Evolutionary conservation across 2,113 vertebrate genomes (phyloP).

Genomic region (Notiomystis cincta): DNA sequence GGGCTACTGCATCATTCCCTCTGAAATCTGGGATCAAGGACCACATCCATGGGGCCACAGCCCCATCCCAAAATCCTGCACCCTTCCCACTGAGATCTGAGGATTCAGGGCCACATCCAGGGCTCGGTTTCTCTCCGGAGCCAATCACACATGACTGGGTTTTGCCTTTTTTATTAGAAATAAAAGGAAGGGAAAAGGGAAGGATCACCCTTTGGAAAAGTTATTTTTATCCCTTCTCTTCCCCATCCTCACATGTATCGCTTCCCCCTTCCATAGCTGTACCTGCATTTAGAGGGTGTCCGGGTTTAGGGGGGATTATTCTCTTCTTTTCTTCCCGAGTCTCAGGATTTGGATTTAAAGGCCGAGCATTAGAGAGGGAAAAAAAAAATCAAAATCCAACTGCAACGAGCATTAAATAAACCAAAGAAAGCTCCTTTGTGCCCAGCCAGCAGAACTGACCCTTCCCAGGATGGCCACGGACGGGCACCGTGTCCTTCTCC

Average conservation of each 20-base stretch:
- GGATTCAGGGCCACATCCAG: neutral
- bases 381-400: neutral
- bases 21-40: rapidly evolving
- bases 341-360: conserved; percentile 24
- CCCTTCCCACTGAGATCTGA: neutral
- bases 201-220: neutral
- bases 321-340: neutral
- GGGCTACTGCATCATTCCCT: neutral
- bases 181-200: neutral
- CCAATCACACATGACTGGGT: neutral
- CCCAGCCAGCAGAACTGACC: neutral
- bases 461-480: neutral
- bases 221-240: neutral
- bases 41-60: rapidly evolving
- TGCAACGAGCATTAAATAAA: neutral
- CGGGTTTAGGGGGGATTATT: conserved; percentile 6
- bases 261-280: neutral
- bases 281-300: conserved; percentile 44
- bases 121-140: neutral
- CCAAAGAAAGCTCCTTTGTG: neutral
- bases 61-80: neutral
- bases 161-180: neutral
- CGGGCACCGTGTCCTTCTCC: neutral
- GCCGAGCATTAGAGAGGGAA: neutral
- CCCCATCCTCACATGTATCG: neutral